Evolutionary conservation across 2,113 vertebrate genomes (phyloP).

Genomic region (Ceratotherium simum): DNA sequence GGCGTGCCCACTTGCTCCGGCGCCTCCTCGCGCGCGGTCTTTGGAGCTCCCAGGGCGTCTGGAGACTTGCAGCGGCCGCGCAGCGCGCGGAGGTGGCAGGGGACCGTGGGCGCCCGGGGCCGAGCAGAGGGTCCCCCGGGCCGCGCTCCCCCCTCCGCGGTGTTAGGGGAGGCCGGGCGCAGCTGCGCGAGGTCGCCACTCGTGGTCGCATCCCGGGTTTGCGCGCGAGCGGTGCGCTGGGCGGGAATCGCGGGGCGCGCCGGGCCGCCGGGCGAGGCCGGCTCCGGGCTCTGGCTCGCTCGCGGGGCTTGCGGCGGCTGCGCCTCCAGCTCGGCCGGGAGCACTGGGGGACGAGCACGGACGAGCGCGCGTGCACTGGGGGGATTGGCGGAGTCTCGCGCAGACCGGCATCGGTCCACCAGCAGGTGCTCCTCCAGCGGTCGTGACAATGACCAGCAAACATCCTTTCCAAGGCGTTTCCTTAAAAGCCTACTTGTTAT

Average conservation of each 20-base stretch:
- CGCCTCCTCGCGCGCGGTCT: not conserved
- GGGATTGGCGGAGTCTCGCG: not conserved
- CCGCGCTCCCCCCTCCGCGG: too few species aligned
- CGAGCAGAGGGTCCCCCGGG: not conserved
- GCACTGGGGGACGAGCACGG: not conserved
- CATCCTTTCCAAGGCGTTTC: not conserved
- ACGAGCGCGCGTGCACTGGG: not conserved
- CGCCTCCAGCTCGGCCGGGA: not conserved
- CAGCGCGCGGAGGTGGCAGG: slow-evolving; percentile 35
- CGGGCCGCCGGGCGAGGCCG: not conserved
- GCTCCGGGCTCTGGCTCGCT: not conserved
- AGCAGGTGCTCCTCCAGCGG: slow-evolving; percentile 61
- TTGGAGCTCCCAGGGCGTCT: not conserved
- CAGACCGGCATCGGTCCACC: not conserved
- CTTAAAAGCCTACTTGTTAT: slow-evolving; percentile 11
- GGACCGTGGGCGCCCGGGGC: not conserved
- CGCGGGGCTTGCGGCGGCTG: not conserved
- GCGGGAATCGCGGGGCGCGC: slow-evolving; percentile 45
- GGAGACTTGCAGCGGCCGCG: not conserved
- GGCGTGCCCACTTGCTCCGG: not conserved
- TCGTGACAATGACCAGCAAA: not conserved
- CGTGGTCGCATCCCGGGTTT: slow-evolving; percentile 14
- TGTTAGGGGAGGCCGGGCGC: slow-evolving; percentile 15
- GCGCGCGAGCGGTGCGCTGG: not conserved
- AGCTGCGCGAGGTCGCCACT: slow-evolving; percentile 34